Base-by-base conservation (phyloP, 2,888 invertebrate species). In the Cryptus armator region DNA sequence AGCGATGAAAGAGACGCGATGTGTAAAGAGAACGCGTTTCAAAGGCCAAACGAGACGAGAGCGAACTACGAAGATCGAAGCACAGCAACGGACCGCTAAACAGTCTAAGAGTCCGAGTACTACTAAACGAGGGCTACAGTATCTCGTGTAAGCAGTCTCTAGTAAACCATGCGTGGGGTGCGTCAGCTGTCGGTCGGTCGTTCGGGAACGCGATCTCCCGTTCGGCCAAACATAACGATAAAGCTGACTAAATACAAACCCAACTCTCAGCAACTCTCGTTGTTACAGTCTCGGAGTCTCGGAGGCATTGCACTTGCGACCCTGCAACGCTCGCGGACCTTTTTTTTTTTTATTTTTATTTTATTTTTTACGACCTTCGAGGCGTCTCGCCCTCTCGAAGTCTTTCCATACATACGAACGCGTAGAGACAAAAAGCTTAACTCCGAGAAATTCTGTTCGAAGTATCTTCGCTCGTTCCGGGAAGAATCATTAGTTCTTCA, bases 301-400 rank as follows among this genome's bases (percentile, higher is more conserved):
- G 72, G 79, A 86, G 81, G 81, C 84, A 74, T 84, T 87, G 87
- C 86, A 85, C 84, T 86, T 83, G 80, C 79, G 72, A 76, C 82
- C 80, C 81, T 44, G 71, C 48, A n/a, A 44, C 37, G 37, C 19
- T 16, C 72, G 72, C 3, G 16, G 24, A 24, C 51, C 44, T 76
- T 75, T 74, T 76, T 32, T 59, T 83, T 80, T 24, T 19, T 59
- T 44, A 51, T 71, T 68, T 43, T 43, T 9, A 3, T 59, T 24
- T 74, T 24, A 46, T 67, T 77, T 29, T 56, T 56, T n/a, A 32
- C n/a, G 48, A 64, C 24, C 70, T 79, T 71, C 14, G n/a, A 19
- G 10, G 37, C 19, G 19, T 9, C 62, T 48, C 6, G n/a, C 62
- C 32, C 56, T 9, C 24, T 12, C 19, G 10, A 12, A 59, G 59